Conservation (phyloP, 2,797 vertebrate species). For the Prunella strophiata region DNA sequence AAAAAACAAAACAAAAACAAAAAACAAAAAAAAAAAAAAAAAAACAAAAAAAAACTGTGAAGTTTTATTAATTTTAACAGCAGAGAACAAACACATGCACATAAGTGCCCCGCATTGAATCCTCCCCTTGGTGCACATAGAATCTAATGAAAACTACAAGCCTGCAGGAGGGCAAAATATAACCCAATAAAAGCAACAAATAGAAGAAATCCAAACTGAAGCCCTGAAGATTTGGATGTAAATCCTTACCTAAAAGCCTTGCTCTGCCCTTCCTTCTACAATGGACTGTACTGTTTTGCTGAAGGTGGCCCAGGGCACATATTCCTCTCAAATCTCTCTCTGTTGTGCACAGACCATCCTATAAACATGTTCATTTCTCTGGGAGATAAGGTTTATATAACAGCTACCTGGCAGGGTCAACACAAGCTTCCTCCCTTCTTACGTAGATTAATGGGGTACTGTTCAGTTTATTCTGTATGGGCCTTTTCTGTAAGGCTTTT, state of each 20-base stretch:
- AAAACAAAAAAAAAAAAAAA: not conserved
- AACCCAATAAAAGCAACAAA: conserved; percentile 29
- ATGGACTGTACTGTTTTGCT: not conserved
- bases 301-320: not conserved
- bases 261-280: not conserved
- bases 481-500: not conserved
- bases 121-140: not conserved
- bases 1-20: not conserved
- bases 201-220: not conserved
- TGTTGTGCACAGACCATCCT: not conserved
- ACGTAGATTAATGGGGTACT: not conserved
- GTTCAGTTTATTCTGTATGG: not conserved
- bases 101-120: not conserved
- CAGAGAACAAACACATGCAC: not conserved
- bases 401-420: not conserved
- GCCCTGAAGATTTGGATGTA: not conserved
- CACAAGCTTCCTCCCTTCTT: not conserved
- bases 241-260: not conserved
- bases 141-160: not conserved
- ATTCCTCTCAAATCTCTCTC: not conserved
- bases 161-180: conserved; percentile 13
- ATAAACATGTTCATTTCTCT: not conserved
- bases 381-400: not conserved
- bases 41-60: not conserved
- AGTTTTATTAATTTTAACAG: conserved; percentile 7